A percentile compares a stretch with the other conserved stretches of the same genome.
phyloP scores from a whole-genome alignment of 2,113 vertebrate genomes.

The Syngnathus floridae region DNA sequence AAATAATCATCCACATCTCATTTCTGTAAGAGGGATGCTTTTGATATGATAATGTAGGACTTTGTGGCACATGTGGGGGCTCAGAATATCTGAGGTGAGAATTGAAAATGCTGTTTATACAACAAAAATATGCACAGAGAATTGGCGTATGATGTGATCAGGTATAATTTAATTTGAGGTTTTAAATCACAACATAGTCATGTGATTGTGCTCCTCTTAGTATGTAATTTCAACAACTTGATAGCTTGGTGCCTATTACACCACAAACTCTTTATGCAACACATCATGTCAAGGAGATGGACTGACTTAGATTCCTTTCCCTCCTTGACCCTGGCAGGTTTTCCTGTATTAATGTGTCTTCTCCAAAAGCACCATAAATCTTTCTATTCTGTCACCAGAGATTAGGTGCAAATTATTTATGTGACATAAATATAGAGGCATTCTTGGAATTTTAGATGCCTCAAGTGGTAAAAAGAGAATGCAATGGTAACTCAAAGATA shows the following conservation, averaged over 20 bases:
- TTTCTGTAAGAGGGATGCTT: slow-evolving; percentile 37
- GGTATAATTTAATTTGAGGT: not conserved
- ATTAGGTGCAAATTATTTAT: slow-evolving; percentile 48
- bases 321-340: slow-evolving; percentile 33
- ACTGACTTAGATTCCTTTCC: slow-evolving; percentile 10
- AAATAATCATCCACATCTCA: slow-evolving; percentile 51
- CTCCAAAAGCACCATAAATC: slow-evolving; percentile 39
- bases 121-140: slow-evolving; percentile 1
- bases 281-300: slow-evolving; percentile 12
- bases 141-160: not conserved
- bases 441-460: slow-evolving; percentile 17
- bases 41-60: slow-evolving; percentile 58
- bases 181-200: slow-evolving; percentile 6
- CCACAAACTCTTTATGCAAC: slow-evolving; percentile 11
- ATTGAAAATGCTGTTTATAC: slow-evolving; percentile 22
- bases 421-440: slow-evolving; percentile 37
- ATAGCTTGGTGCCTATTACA: slow-evolving; percentile 37
- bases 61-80: slow-evolving; percentile 36
- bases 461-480: slow-evolving; percentile 11
- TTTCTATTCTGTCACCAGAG: slow-evolving; percentile 25
- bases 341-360: slow-evolving; percentile 28
- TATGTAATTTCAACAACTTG: not conserved
- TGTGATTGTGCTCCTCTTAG: not conserved
- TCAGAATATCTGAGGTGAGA: slow-evolving; percentile 27
- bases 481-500: not conserved